These are phyloP conservation scores for Antheraea pernyi DNA, from an alignment of 1,140 invertebrate genomes.

Conservation along the genomic window DNA sequence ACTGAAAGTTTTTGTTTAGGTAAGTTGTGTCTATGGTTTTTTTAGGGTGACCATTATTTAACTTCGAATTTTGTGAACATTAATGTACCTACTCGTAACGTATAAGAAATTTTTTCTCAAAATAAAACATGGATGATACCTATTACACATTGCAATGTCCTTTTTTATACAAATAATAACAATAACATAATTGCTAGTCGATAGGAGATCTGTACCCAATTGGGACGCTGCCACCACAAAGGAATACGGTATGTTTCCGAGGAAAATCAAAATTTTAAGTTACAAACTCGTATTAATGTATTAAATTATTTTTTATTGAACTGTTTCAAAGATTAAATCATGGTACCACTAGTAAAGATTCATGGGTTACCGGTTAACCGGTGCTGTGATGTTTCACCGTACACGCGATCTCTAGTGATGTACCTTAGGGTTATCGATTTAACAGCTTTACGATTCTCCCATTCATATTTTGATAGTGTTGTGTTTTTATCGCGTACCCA, in stretches of 20 bases:
- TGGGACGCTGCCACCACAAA: too few species aligned
- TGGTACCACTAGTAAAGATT: conserved; percentile 26
- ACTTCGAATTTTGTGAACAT: not conserved
- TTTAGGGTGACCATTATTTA: conserved; percentile 35
- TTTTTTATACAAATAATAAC: too few species aligned
- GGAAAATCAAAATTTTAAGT: too few species aligned
- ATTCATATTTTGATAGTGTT: not conserved
- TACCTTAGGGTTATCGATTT: conserved; percentile 54
- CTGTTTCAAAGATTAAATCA: too few species aligned
- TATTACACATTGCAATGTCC: too few species aligned
- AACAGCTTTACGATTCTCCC: conserved; percentile 36
- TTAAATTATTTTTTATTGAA: not conserved
- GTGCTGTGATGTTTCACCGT: conserved; percentile 37
- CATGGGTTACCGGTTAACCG: conserved; percentile 53
- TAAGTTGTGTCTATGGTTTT: conserved; percentile 36
- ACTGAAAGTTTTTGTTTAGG: conserved; percentile 25
- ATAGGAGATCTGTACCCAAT: too few species aligned
- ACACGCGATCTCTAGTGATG: conserved; percentile 72
- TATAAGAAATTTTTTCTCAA: too few species aligned
- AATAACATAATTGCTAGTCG: too few species aligned
- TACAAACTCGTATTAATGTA: too few species aligned
- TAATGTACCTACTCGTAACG: not conserved
- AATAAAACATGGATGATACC: too few species aligned
- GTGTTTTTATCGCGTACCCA: not conserved
- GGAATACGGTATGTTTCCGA: too few species aligned